phyloP scores from a whole-genome alignment of 2,797 vertebrate genomes.

The Cirrhinus mrigala region DNA sequence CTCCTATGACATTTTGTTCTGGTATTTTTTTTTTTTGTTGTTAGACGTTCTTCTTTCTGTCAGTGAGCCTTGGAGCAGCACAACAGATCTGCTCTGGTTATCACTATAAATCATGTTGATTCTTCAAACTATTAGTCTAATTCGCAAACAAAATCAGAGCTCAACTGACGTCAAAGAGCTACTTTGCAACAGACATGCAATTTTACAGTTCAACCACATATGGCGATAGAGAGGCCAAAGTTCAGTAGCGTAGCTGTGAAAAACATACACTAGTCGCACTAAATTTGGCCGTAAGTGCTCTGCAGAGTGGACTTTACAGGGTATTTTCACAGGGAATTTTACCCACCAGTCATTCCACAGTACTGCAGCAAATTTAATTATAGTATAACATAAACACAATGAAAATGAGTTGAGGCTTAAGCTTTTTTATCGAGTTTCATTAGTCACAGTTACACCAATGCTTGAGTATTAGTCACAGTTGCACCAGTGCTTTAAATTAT shows the following conservation, averaged over 20 bases:
- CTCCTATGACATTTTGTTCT: not conserved
- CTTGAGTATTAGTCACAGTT: no score
- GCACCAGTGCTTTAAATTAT: no score
- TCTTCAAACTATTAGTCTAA: not conserved
- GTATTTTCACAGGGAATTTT: not conserved
- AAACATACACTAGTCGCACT: not conserved
- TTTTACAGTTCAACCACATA: not conserved
- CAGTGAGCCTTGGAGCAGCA: not conserved
- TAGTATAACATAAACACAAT: no score
- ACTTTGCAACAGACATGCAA: not conserved
- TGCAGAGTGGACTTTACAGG: not conserved
- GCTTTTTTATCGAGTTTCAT: no score
- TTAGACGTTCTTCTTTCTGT: not conserved
- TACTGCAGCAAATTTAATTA: not conserved
- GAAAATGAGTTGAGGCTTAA: no score
- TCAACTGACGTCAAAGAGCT: not conserved
- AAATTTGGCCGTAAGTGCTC: not conserved
- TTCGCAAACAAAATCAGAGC: not conserved
- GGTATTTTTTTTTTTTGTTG: not conserved
- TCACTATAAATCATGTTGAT: not conserved
- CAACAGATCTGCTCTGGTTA: not conserved
- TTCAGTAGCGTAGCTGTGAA: not conserved
- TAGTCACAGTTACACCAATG: not conserved
- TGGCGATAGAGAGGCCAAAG: not conserved
- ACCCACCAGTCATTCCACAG: no score